Base-by-base conservation (phyloP, 2,797 vertebrate species). In the Bradypodion pumilum region DNA sequence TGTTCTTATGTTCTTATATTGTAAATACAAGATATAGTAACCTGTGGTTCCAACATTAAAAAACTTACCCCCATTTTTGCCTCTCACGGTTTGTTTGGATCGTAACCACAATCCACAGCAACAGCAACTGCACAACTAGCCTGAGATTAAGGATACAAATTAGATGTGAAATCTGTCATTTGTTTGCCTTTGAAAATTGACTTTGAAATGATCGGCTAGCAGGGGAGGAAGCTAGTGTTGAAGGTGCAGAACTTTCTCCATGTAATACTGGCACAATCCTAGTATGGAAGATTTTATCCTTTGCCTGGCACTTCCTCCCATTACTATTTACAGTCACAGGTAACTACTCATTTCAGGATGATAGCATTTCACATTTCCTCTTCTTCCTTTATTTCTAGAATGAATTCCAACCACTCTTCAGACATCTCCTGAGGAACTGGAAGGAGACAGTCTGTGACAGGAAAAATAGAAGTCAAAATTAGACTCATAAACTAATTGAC, bases 361-460 rank as follows among this genome's bases (percentile, higher is more conserved):
- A 86, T 94, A 90, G 91, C 76, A 65, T 85, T 87, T 87, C 84
- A 79, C 85, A 86, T 85, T 91, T 91, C 85, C 80, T 86, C 93
- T 87, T 78, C 90, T 72, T 89, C 85, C 88, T 93, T 94, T 93
- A 80, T 87, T 91, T 88, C 74, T 91, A 29, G 32, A 86, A 79
- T 68, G 19, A 73, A 85, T 78, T 49, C 65, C 49, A 44, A 78
- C 84, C 32, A 73, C 62, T 49, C 73, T 81, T 44, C 69, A 73
- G 27, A 23, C n/a, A 62, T 65, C 59, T 90, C 49, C 2, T 42
- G 80, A 73, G 7, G 25, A 85, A 87, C 84, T 90, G 87, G 94
- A 46, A 92, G 85, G 77, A 88, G 88, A 94, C 92, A 94, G n/a
- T 85, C 63, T 88, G 91, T 94, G 93, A 96, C 91, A 95, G 82